Evolutionary conservation across 2,113 vertebrate species (phyloP).

Genomic region (Nesoenas mayeri): DNA sequence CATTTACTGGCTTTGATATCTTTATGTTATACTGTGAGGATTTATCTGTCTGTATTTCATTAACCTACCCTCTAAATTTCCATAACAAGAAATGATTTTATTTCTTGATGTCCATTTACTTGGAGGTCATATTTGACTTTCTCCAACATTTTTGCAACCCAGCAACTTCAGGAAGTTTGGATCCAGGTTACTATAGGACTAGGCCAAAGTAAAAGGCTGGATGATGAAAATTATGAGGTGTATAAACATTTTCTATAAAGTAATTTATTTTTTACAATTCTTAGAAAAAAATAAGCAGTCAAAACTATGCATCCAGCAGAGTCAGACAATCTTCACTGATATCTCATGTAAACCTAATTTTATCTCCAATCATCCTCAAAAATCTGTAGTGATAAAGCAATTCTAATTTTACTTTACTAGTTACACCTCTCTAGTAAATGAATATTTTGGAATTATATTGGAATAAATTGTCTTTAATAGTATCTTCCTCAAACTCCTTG

Average conservation of each 20-base stretch:
- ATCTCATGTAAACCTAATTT: not conserved
- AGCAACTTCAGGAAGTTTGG: not conserved
- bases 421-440: not conserved
- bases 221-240: not conserved
- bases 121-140: not conserved
- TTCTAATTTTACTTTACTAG: not conserved
- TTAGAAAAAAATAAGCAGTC: not conserved
- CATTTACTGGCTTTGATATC: not conserved
- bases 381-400: not conserved
- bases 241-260: not conserved
- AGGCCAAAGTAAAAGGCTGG: not conserved
- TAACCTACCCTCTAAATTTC: not conserved
- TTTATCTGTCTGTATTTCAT: not conserved
- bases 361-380: not conserved
- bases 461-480: not conserved
- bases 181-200: not conserved
- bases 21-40: not conserved
- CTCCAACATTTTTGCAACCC: not conserved
- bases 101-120: not conserved
- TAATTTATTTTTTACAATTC: not conserved
- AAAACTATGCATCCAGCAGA: not conserved
- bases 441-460: not conserved
- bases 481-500: not conserved
- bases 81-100: not conserved
- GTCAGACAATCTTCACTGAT: not conserved